Percentiles rank a stretch among this genome's conserved stretches.
Evolutionary conservation across 2,113 vertebrate genomes (phyloP).

Genomic region (Neotoma lepida): DNA sequence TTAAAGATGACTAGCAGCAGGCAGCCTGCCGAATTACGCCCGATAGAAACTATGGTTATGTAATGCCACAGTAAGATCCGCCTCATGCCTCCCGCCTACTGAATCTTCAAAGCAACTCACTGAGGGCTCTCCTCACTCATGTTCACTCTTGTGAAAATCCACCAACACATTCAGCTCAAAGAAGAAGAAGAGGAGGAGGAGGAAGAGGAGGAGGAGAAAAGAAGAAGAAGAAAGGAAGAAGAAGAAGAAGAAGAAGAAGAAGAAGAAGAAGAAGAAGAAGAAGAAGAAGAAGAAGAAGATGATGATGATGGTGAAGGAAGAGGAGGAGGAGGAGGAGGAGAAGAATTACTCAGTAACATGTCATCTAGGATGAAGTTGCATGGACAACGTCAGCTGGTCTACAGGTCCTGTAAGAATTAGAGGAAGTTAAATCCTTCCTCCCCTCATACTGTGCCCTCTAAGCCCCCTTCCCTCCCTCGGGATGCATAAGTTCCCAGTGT

Average conservation of each 20-base stretch:
- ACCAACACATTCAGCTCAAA: not conserved
- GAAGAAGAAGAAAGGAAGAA: no score
- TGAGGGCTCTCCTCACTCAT: not conserved
- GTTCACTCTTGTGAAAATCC: not conserved
- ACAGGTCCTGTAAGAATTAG: not conserved
- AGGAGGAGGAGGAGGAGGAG: not conserved
- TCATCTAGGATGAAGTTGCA: not conserved
- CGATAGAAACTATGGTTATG: not conserved
- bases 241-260: not conserved
- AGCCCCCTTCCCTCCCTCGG: not conserved
- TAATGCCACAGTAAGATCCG: not conserved
- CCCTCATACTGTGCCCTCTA: not conserved
- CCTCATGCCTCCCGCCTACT: not conserved
- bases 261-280: not conserved
- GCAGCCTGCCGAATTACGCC: not conserved
- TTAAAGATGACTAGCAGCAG: slow-evolving; percentile 56
- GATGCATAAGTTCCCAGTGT: not conserved
- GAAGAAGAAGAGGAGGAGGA: not conserved
- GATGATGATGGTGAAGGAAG: accelerated
- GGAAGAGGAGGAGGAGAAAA: no score
- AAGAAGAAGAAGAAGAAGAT: no score
- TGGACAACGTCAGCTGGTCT: not conserved
- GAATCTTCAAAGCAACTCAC: not conserved
- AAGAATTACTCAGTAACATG: not conserved
- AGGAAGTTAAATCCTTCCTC: not conserved